A percentile compares a stretch with the other conserved stretches of the same genome.
These are phyloP conservation scores for Galeopsomyia nigrocyanea DNA, from an alignment of 2,888 invertebrate species.

Conservation along the genomic window DNA sequence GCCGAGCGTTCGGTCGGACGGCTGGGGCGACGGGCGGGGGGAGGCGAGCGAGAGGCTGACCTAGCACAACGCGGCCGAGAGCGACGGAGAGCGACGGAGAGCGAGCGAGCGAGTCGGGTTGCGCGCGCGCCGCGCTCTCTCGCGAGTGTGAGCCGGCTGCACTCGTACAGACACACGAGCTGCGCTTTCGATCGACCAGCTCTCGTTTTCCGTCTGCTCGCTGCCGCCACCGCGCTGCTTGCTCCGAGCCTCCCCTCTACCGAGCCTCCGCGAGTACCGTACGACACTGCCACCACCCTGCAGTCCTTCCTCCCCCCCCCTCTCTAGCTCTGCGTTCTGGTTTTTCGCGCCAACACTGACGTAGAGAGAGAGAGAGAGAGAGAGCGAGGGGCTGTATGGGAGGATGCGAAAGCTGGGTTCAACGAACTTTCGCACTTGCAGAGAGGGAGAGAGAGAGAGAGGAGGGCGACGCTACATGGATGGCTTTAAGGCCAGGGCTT, in stretches of 20 bases:
- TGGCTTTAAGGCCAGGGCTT: too few relatives aligned
- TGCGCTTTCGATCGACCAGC: constrained; percentile 69
- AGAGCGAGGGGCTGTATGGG: neutral
- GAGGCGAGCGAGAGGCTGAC: constrained; percentile 56
- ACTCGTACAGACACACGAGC: constrained; percentile 48
- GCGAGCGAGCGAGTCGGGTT: constrained; percentile 54
- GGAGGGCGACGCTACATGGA: neutral
- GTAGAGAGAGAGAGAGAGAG: too few relatives aligned
- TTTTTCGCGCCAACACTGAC: too few relatives aligned
- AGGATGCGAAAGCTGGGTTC: too few relatives aligned
- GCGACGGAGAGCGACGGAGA: constrained; percentile 47
- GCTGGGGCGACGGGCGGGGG: neutral
- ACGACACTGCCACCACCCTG: neutral
- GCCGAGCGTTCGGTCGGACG: constrained; percentile 37
- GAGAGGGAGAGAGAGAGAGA: neutral
- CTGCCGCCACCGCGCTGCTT: constrained; percentile 61
- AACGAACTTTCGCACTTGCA: neutral
- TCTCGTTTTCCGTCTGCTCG: constrained; percentile 49
- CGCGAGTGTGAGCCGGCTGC: neutral
- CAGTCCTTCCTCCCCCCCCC: constrained; percentile 34
- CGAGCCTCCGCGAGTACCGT: neutral
- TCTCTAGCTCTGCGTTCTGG: constrained; percentile 19
- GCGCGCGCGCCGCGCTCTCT: constrained; percentile 66
- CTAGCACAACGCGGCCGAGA: constrained; percentile 67
- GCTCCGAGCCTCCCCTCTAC: constrained; percentile 44